Evolutionary conservation across 2,888 invertebrate species (phyloP).

Genomic region (Leuctra nigra): DNA sequence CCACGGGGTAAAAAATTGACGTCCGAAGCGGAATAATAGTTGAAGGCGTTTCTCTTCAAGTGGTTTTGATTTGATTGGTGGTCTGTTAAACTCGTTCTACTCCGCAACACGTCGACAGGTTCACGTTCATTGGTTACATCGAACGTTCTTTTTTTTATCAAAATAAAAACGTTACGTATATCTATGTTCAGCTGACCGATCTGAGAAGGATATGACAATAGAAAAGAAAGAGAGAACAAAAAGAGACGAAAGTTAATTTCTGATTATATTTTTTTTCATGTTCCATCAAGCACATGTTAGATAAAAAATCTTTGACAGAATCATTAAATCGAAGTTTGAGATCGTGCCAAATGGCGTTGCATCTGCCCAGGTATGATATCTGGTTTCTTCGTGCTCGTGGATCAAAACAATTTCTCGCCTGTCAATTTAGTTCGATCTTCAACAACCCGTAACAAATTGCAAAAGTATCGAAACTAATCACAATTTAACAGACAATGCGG

Average conservation of each 20-base stretch:
- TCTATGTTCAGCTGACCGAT: not conserved
- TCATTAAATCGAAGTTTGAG: constrained; percentile 13
- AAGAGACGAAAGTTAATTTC: not conserved
- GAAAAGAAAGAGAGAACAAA: not conserved
- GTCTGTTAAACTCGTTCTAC: not conserved
- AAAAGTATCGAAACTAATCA: no score
- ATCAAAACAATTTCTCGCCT: no score
- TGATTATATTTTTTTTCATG: not conserved
- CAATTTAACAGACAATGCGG: no score
- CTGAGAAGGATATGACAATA: not conserved
- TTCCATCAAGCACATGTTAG: not conserved
- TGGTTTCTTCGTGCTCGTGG: no score
- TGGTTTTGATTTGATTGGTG: constrained; percentile 11
- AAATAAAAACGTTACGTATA: not conserved
- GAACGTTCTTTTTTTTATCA: not conserved
- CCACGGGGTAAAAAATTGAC: not conserved
- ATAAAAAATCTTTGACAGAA: constrained; percentile 13
- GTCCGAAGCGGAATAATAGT: constrained; percentile 4
- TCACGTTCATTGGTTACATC: constrained; percentile 6
- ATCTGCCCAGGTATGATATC: no score
- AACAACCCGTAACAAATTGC: no score
- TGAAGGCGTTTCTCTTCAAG: constrained; percentile 1
- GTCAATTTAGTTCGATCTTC: no score
- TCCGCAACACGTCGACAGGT: not conserved
- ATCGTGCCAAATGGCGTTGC: no score